Evolutionary conservation across 2,797 vertebrate species (phyloP), one percentile per base, ranked within the genome.

Genomic region (Myotis planiceps): DNA sequence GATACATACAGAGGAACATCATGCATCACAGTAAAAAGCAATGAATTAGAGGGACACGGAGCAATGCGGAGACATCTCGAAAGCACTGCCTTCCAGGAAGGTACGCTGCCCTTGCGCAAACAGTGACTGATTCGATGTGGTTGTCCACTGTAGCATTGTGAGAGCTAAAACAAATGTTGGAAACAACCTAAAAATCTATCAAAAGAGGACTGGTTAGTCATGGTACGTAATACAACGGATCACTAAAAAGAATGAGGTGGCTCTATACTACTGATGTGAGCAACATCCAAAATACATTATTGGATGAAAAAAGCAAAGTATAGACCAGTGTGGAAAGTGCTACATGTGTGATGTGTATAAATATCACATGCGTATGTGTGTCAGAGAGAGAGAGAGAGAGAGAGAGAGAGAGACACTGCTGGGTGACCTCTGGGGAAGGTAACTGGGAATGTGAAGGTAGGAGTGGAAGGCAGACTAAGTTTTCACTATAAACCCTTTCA

Each of bases 351-450:
- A 42, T 21, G 14, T 19, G 12, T 15, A 21, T 34, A 55, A 68
- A n/a, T 1, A 39, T 21, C 3, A 0, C 0, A 0, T 34, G n/a
- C 18, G 1, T 66, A 8, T 34, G 65, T 34, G 18, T 66, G n/a
- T 9, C 10, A 60, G 10, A 27, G 55, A 27, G 55, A 55, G 10
- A 58, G 25, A 58, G 55, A 27, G 58, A 14, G 34, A n/a, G 18
- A 66, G 8, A 66, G 18, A 65, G 4, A 66, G 32, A 66, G 7
- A 34, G n/a, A 32, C 23, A 51, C 60, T 25, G n/a, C 49, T n/a
- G 37, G 3, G 29, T 39, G 76, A 63, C 19, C 51, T 34, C 37
- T 13, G 49, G 18, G 58, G 21, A 65, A 90, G 37, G 51, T 15
- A 39, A 14, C 13, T 9, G 21, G 42, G n/a, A 39, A 9, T 7